Base-by-base conservation (phyloP, 2,888 invertebrate genomes). In the Plusia festucae region DNA sequence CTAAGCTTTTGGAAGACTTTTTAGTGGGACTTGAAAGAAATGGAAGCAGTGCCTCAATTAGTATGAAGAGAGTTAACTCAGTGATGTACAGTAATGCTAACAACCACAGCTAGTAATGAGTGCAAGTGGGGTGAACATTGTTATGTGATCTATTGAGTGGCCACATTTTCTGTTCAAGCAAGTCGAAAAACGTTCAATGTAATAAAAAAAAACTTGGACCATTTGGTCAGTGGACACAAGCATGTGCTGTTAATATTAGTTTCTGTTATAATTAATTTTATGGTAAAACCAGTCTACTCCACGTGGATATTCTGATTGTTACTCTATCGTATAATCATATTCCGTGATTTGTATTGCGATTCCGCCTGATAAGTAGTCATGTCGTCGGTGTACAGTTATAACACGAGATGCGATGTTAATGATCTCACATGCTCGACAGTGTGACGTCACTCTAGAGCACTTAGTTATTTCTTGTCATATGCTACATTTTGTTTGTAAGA, bases 1-100 rank as follows among this genome's bases (percentile, higher is more conserved):
- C 97, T 32, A 95, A 96, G 83, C 88, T 96, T 67, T 93, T 97
- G 70, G 97, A 97, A 89, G 97, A 97, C 85, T 96, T 96, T 87
- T 86, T 96, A 79, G 91, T 91, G 69, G 94, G 94, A 68, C 86
- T 95, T 73, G 95, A 95, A 82, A 94, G 88, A 82, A 95, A 95
- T 76, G 95, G 95, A 46, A 95, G 91, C 85, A 94, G 94, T 88
- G 91, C 93, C 79, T 91, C 93, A 9, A 86, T 91, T 70, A 89
- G 82, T 73, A 84, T 92, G 77, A 92, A 92, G 79, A 86, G 88
- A 72, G 85, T 90, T 60, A 87, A 91, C 80, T 82, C 90, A 40
- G 68, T 82, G 58, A 75, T 90, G 74, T 92, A 93, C 75, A 90
- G 85, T 79, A 88, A 88, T 60, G 80, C 89, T 57, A 91, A 88